phyloP scores from a whole-genome alignment of 2,797 vertebrate genomes.

The Phyllotis vaccarum region DNA sequence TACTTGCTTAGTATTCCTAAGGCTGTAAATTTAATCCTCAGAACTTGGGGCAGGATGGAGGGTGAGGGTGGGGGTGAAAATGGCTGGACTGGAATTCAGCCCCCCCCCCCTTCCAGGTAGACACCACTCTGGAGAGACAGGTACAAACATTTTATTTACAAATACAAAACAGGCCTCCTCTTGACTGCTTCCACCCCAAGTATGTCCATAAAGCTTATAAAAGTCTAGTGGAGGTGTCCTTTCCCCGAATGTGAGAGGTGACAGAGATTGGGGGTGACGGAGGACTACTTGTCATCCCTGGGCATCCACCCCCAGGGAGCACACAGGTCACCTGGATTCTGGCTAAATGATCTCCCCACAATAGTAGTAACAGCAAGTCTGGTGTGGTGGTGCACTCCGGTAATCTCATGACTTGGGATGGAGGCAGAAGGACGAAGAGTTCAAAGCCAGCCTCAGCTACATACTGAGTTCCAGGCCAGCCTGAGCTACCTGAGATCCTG shows the following conservation, averaged over 20 bases:
- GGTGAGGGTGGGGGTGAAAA: not conserved
- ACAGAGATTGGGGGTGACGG: not conserved
- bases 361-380: not conserved
- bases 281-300: not conserved
- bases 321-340: not conserved
- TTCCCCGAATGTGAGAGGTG: not conserved
- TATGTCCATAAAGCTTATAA: not conserved
- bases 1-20: not conserved
- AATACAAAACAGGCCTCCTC: conserved; percentile 57
- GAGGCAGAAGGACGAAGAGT: not conserved
- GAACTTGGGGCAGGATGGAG: not conserved
- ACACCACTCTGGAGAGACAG: conserved; percentile 34
- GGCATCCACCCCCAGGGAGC: not conserved
- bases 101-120: not conserved
- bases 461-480: not conserved
- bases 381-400: not conserved
- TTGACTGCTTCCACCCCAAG: not conserved
- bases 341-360: not conserved
- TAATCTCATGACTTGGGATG: not conserved
- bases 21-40: not conserved
- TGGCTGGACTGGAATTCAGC: not conserved
- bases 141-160: conserved; percentile 80
- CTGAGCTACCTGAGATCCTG: not conserved
- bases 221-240: not conserved
- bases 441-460: not conserved